A percentile compares a stretch with the other conserved stretches of the same genome.
Evolutionary conservation across 2,113 vertebrate species (phyloP).

Genomic region (Scatophagus argus): DNA sequence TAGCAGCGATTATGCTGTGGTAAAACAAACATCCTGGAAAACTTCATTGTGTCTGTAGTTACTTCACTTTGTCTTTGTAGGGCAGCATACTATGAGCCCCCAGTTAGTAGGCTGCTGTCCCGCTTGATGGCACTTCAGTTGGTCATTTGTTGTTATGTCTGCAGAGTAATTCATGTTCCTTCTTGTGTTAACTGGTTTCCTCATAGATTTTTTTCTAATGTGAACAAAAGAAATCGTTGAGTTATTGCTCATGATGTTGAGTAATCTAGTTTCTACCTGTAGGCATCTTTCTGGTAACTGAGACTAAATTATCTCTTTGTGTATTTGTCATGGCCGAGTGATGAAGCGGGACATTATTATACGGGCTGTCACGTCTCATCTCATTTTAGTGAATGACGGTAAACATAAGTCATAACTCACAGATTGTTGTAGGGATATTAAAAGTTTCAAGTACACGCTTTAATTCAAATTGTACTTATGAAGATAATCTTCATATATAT

Average conservation of each 20-base stretch:
- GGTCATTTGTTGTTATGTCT: not conserved
- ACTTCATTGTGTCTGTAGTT: too few species aligned
- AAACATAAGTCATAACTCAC: too few species aligned
- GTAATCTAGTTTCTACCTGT: not conserved
- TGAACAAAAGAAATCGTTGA: not conserved
- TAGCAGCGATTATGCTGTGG: too few species aligned
- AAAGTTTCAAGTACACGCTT: not conserved
- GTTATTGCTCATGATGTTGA: constrained; percentile 32
- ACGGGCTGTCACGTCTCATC: not conserved
- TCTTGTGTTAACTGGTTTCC: not conserved
- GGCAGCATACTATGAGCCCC: too few species aligned
- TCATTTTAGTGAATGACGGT: not conserved
- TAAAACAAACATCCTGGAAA: too few species aligned
- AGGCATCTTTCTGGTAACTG: constrained; percentile 6
- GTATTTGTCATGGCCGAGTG: not conserved
- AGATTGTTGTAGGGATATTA: not conserved
- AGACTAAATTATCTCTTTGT: not conserved
- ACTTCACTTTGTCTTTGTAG: too few species aligned
- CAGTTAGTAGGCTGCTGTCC: not conserved
- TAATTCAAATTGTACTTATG: not conserved
- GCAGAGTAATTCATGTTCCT: not conserved
- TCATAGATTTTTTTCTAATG: not conserved
- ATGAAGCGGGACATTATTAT: not conserved
- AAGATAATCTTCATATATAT: not conserved
- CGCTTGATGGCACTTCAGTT: not conserved